Evolutionary conservation across 2,113 vertebrate genomes (phyloP).

Genomic region (Hemicordylus capensis): DNA sequence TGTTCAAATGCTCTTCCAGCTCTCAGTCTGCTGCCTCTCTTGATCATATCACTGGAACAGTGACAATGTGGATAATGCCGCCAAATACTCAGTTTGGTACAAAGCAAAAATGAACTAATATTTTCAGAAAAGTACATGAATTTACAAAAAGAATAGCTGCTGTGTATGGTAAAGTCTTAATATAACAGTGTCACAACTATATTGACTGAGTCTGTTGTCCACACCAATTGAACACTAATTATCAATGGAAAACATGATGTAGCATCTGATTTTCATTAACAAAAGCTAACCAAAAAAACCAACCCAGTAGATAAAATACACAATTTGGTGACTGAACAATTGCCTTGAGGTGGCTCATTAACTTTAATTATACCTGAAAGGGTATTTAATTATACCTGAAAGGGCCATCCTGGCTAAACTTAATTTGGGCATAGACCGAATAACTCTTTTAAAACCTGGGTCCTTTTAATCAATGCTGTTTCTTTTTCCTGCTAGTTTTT

Average conservation of each 20-base stretch:
- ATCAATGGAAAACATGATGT: neutral
- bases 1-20: neutral
- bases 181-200: fast-evolving
- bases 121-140: fast-evolving
- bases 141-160: neutral
- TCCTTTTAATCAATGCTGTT: constrained; percentile 9
- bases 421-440: constrained; percentile 43
- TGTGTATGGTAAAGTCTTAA: neutral
- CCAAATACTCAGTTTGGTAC: neutral
- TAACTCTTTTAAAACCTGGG: constrained; percentile 29
- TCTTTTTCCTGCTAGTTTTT: constrained; percentile 36
- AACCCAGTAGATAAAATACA: constrained; percentile 26
- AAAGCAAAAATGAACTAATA: neutral
- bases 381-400: constrained; percentile 53
- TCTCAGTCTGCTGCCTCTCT: neutral
- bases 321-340: constrained; percentile 49
- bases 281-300: fast-evolving
- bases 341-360: constrained; percentile 19
- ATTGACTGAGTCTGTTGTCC: neutral
- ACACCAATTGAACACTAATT: neutral
- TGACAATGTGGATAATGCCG: neutral
- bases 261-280: neutral
- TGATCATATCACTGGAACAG: neutral
- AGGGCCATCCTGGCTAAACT: constrained; percentile 43
- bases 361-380: constrained; percentile 50